Base-by-base conservation (phyloP, 2,797 vertebrate genomes). In the Kryptolebias ocellatus region DNA sequence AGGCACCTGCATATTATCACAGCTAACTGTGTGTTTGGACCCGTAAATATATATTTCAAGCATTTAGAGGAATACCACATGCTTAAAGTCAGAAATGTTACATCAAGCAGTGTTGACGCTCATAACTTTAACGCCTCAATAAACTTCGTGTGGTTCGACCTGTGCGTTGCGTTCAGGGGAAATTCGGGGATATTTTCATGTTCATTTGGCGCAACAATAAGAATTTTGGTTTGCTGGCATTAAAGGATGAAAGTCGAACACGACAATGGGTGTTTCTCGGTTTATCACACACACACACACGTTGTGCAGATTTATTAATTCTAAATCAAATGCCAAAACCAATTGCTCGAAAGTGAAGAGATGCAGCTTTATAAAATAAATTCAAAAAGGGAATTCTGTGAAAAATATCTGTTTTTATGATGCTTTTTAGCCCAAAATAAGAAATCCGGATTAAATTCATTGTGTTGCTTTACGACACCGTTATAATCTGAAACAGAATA, bases 1-100 rank as follows among this genome's bases (percentile, higher is more conserved):
- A 45, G 18, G 39, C 65, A 76, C 70, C 74, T 76, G 65, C 60
- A 69, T 71, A 77, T 77, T 66, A 79, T 72, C 64, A 57, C 20
- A 64, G 29, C 17, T 39, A 60, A 70, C 60, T 14, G 44, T 47
- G 14, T 12, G 34, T 73, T 64, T 69, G n/a, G 45, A 27, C 46
- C 39, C 14, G 29, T 37, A 67, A 53, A 80, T 74, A 60, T 67
- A 49, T 29, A 55, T 72, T 79, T 66, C 4, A 52, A 53, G 34
- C 46, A 59, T 73, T 59, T 46, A 60, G 59, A 72, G 44, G 39
- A 46, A 73, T 37, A 16, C 1, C 34, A 65, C 56, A 63, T 71
- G 42, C n/a, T 44, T 28, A 47, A 34, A 70, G 44, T 27, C 15
- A 63, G 49, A 67, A 60, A 70, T 34, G 34, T 44, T 65, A 54